Base-by-base conservation (phyloP, 1,140 invertebrate species). In the Holcopasites calliopsidis region DNA sequence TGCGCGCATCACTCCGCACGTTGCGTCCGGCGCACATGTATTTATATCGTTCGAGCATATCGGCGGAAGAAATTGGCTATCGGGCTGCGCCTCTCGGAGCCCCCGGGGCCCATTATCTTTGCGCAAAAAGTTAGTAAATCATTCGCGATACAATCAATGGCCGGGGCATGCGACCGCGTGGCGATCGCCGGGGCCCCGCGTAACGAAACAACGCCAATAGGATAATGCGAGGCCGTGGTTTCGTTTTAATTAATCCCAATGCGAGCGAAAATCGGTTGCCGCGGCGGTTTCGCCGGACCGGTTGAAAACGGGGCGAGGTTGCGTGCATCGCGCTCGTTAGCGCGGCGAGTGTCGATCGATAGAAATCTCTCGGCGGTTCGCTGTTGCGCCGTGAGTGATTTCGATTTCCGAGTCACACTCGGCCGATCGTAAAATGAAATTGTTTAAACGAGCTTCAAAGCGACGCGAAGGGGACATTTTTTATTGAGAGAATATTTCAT, bases 21-120 rank as follows among this genome's bases (percentile, higher is more conserved):
- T n/a, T n/a, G n/a, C n/a, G n/a, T n/a, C n/a, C 44, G 44, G 10
- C 26, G 26, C 47, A 21, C 6, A 50, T 18, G 2, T 28, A 5
- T 8, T n/a, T 31, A 21, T 50, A 65, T 35, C 47, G 64, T 52
- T 23, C 33, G 47, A 4, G 33, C 28, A n/a, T 26, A 52, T 66
- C 47, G 47, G 23, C 33, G 47, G 47, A 77, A 84, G 82, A 87
- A 86, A 87, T 87, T 86, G 86, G 82, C 83, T 84, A 85, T 86
- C 83, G 83, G n/a, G 61, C 74, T n/a, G 72, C 72, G 62, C 76
- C 65, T 33, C 61, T 35, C 54, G 40, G 26, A n/a, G n/a, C n/a
- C n/a, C 55, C 64, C 40, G 21, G 40, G 70, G 38, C 76, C 62
- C 81, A 83, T 82, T 83, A 79, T 71, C 65, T 66, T 44, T 23